These are phyloP conservation scores for Drosophila repletoides DNA, from an alignment of 1,140 invertebrate genomes.

Conservation along the genomic window DNA sequence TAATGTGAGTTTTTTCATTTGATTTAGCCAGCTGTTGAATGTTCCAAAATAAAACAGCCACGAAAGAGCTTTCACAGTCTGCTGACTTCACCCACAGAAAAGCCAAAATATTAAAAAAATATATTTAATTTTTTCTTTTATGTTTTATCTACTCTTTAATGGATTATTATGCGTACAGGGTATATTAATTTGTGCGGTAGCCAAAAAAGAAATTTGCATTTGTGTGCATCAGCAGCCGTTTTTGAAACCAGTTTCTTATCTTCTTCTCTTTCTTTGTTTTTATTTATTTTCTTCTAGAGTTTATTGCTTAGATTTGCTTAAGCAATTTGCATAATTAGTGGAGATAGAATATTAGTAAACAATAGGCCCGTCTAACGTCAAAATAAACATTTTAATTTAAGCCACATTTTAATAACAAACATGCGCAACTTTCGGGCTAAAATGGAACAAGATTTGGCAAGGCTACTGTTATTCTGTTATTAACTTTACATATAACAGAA, in stretches of 20 bases:
- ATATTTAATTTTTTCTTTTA: too few relatives aligned
- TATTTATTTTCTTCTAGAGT: conserved; percentile 3
- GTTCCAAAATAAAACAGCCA: neutral
- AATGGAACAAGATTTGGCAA: neutral
- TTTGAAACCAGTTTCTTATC: conserved; percentile 32
- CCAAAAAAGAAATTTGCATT: conserved; percentile 18
- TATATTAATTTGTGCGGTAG: conserved; percentile 44
- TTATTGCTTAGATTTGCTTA: conserved; percentile 44
- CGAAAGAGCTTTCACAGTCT: too few relatives aligned
- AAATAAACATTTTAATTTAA: conserved; percentile 28
- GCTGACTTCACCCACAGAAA: neutral
- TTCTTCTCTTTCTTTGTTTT: neutral
- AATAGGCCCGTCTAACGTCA: conserved; percentile 19
- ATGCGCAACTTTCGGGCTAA: conserved; percentile 4
- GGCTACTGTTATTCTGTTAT: conserved; percentile 23
- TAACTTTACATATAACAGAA: neutral
- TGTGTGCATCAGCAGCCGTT: conserved; percentile 5
- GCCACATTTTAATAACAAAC: conserved; percentile 17
- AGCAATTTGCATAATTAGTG: conserved; percentile 51
- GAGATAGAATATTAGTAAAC: conserved; percentile 23
- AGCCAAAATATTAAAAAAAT: neutral
- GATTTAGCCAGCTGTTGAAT: neutral
- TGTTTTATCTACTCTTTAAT: too few relatives aligned
- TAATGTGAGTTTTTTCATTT: conserved; percentile 11
- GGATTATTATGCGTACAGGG: too few relatives aligned